These are phyloP conservation scores for Proteles cristata DNA, from an alignment of 2,113 vertebrate species.

Conservation along the genomic window DNA sequence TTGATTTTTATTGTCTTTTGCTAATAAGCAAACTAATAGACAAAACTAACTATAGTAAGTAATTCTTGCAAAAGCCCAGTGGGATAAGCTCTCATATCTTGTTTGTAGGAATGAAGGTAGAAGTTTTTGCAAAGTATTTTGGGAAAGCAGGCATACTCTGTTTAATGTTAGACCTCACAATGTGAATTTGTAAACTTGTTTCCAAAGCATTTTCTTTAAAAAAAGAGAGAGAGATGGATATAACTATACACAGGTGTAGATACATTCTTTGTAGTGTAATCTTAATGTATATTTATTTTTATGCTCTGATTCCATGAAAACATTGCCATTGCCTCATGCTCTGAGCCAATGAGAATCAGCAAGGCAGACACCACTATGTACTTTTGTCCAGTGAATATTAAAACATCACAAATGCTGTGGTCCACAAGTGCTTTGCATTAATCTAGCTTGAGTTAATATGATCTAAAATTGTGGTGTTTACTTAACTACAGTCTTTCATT, in stretches of 20 bases:
- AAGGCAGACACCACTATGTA: background rate
- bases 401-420: background rate
- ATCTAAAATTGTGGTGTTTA: constrained; percentile 3
- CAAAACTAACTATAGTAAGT: background rate
- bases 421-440: background rate
- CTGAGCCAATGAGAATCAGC: background rate
- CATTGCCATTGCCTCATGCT: background rate
- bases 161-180: background rate
- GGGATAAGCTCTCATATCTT: background rate
- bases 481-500: background rate
- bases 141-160: background rate
- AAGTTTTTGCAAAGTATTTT: background rate
- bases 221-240: background rate
- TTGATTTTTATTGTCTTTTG: background rate
- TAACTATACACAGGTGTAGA: background rate
- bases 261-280: background rate
- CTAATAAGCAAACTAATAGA: background rate
- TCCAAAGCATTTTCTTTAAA: background rate
- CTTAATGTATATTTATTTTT: background rate
- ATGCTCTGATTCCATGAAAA: background rate
- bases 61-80: background rate
- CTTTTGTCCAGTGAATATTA: background rate
- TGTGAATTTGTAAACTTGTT: background rate
- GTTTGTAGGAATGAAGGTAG: background rate
- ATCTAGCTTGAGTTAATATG: background rate